Base-by-base conservation (phyloP, 1,140 invertebrate species). In the Archivesica marissinica region DNA sequence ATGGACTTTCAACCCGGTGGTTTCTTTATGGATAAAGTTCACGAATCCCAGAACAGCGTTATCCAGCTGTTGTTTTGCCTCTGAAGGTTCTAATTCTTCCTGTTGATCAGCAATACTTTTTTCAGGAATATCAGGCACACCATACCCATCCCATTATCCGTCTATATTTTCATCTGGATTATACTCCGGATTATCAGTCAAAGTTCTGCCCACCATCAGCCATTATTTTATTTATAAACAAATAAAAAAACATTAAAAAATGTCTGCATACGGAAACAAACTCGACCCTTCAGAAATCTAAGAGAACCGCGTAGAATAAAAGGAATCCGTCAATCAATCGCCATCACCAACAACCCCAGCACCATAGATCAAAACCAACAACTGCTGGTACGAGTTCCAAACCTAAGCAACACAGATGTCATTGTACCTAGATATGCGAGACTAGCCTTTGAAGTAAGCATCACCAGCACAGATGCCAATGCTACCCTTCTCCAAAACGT, bases 341-440 rank as follows among this genome's bases (percentile, higher is more conserved):
- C n/a, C n/a, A n/a, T n/a, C n/a, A n/a, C n/a, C n/a, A n/a, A n/a
- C n/a, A n/a, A n/a, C n/a, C n/a, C n/a, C n/a, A n/a, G n/a, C n/a
- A n/a, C n/a, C n/a, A n/a, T n/a, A n/a, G n/a, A n/a, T n/a, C n/a
- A n/a, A n/a, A 75, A 75, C n/a, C 56, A 85, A 54, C 75, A 78
- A 11, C 39, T 74, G n/a, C 28, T 79, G 25, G 85, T 86, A n/a
- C 59, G 77, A 66, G 59, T 86, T 41, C 77, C 78, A 6, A 86
- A 86, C 33, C 41, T 85, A n/a, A n/a, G n/a, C n/a, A n/a, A n/a
- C n/a, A n/a, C n/a, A n/a, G n/a, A n/a, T n/a, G n/a, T n/a, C n/a
- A 72, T 86, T 47, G 85, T 86, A 25, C 76, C 64, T 20, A 33
- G 85, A 35, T 68, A 35, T 39, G 20, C 52, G 13, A 9, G 44